These are phyloP conservation scores for Peucedramus taeniatus DNA, from an alignment of 2,113 vertebrate genomes.

Conservation along the genomic window DNA sequence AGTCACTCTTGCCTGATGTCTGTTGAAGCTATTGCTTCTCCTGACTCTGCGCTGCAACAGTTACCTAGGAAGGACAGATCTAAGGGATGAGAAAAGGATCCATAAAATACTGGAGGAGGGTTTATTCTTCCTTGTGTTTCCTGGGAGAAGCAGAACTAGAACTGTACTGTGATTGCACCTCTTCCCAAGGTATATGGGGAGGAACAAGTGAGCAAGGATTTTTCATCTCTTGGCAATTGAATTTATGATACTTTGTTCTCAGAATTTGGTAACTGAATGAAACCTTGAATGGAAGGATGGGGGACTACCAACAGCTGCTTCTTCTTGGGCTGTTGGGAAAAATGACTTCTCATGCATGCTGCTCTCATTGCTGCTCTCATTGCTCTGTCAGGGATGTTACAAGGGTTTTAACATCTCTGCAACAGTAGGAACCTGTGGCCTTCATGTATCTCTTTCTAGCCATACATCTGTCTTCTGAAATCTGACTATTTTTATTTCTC, in stretches of 20 bases:
- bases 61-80: neutral
- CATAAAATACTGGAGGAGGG: neutral
- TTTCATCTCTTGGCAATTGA: neutral
- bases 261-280: neutral
- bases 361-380: neutral
- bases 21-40: neutral
- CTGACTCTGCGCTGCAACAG: neutral
- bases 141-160: neutral
- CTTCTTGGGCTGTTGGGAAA: neutral
- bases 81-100: neutral
- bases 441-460: neutral
- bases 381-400: neutral
- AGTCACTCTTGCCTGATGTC: neutral
- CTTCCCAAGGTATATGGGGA: neutral
- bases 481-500: neutral
- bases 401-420: neutral
- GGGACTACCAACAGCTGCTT: neutral
- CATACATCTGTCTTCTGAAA: neutral
- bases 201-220: neutral
- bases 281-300: neutral
- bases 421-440: neutral
- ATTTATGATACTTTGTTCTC: neutral
- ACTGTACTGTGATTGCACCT: accelerated
- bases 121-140: neutral
- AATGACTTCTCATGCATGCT: neutral